Percentiles rank a stretch among this genome's conserved stretches.
Evolutionary conservation across 1,140 invertebrate species (phyloP).

Genomic region (Latrodectus geometricus): DNA sequence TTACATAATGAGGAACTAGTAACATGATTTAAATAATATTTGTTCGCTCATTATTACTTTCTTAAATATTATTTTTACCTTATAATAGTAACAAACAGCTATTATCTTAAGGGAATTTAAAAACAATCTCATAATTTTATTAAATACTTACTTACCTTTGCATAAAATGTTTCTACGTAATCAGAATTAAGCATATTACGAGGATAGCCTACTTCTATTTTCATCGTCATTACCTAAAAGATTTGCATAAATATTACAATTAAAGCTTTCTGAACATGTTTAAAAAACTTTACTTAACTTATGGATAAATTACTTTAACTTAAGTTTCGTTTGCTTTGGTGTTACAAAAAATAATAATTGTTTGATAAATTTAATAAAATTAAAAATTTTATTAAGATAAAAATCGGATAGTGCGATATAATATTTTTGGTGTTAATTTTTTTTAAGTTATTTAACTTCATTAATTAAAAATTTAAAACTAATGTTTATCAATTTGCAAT

Average conservation of each 20-base stretch:
- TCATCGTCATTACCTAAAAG: constrained; percentile 41
- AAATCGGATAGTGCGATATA: too few relatives aligned
- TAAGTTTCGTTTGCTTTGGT: not conserved
- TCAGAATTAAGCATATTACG: constrained; percentile 46
- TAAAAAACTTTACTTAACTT: not conserved
- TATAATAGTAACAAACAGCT: not conserved
- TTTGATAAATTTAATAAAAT: not conserved
- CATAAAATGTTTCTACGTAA: constrained; percentile 54
- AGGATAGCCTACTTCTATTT: constrained; percentile 50
- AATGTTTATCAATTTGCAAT: too few relatives aligned
- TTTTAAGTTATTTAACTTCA: too few relatives aligned
- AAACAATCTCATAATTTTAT: not conserved
- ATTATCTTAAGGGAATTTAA: not conserved
- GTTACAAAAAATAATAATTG: not conserved
- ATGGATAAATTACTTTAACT: not conserved
- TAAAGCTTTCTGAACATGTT: not conserved
- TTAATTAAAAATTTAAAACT: too few relatives aligned
- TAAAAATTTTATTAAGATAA: too few relatives aligned
- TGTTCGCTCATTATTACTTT: too few relatives aligned
- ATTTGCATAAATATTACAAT: not conserved
- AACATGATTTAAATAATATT: too few relatives aligned
- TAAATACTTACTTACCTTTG: constrained; percentile 30
- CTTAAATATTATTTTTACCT: too few relatives aligned
- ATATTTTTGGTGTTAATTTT: too few relatives aligned
- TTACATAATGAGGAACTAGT: too few relatives aligned